phyloP scores from a whole-genome alignment of 2,797 vertebrate genomes.

The Stomatorhinus walkeri region DNA sequence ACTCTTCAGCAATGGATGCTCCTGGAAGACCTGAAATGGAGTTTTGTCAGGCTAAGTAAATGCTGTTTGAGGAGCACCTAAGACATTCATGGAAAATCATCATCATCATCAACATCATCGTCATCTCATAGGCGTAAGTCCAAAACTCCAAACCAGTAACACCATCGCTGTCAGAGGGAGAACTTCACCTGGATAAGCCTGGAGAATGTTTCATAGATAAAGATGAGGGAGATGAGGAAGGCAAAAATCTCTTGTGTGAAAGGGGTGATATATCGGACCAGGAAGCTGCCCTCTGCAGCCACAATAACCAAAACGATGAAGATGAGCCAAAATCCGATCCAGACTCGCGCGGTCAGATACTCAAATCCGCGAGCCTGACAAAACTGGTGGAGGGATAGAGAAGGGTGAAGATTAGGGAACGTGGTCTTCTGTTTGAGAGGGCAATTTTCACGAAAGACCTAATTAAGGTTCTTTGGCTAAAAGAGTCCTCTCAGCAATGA shows the following conservation, averaged over 20 bases:
- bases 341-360: slow-evolving; percentile 90
- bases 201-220: slow-evolving; percentile 97
- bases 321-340: slow-evolving; percentile 95
- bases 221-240: slow-evolving; percentile 96
- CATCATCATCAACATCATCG: not conserved
- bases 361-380: slow-evolving; percentile 83
- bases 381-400: slow-evolving; percentile 62
- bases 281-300: slow-evolving; percentile 90
- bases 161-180: not conserved
- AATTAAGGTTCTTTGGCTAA: not conserved
- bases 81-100: not conserved
- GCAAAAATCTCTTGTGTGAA: slow-evolving; percentile 98
- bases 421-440: not conserved
- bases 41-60: not conserved
- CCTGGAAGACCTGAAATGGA: slow-evolving; percentile 74
- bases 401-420: not conserved
- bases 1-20: slow-evolving; percentile 79
- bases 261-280: slow-evolving; percentile 91
- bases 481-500: not conserved
- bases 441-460: not conserved
- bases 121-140: not conserved
- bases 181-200: slow-evolving; percentile 81
- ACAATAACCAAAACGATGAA: slow-evolving; percentile 87
- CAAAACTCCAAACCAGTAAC: not conserved
- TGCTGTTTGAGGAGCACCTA: not conserved